Percentiles rank a stretch among this genome's conserved stretches.
phyloP scores from a whole-genome alignment of 2,888 invertebrate species.

The Drosophila meridionalis region DNA sequence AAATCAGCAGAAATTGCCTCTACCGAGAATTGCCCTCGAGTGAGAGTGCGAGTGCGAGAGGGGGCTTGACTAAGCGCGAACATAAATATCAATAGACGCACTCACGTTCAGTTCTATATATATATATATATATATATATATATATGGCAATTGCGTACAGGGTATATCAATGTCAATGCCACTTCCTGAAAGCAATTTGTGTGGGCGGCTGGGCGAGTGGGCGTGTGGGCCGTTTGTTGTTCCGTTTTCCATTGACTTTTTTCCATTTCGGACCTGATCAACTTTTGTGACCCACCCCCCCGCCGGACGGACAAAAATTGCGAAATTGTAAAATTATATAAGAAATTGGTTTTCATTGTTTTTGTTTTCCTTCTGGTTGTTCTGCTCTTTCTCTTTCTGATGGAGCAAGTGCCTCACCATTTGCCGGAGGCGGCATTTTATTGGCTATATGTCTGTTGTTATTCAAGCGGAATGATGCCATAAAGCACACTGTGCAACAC shows the following conservation, averaged over 20 bases:
- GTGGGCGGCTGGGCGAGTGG: too few species aligned
- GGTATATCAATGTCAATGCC: conserved; percentile 8
- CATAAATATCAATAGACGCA: conserved; percentile 15
- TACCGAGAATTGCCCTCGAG: conserved; percentile 6
- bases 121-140: background rate
- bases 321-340: conserved; percentile 55
- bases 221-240: background rate
- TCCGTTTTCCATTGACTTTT: conserved; percentile 3
- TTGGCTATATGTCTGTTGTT: conserved; percentile 35
- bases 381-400: background rate
- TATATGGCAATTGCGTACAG: conserved; percentile 6
- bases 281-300: conserved; percentile 18
- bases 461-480: conserved; percentile 35
- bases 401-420: conserved; percentile 27
- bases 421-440: conserved; percentile 37
- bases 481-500: conserved; percentile 50
- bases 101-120: background rate
- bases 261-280: conserved; percentile 12
- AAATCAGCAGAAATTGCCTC: conserved; percentile 13
- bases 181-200: background rate
- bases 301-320: conserved; percentile 4
- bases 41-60: too few species aligned
- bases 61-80: background rate
- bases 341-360: conserved; percentile 60
- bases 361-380: conserved; percentile 35